Evolutionary conservation across 2,888 invertebrate species (phyloP), one percentile per base, ranked within the genome.

Genomic region (Catocala sponsa): DNA sequence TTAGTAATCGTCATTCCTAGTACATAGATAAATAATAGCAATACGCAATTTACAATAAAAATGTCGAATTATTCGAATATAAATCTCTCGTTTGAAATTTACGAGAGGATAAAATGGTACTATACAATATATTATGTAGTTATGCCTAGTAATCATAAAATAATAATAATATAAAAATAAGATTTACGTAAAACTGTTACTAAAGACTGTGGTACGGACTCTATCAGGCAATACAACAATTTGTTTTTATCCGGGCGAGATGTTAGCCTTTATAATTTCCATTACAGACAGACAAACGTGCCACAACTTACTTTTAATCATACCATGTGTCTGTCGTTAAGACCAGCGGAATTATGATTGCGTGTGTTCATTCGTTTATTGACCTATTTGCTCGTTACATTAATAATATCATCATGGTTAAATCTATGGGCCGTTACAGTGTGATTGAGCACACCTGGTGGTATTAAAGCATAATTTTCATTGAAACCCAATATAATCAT

Each of bases 361-460:
- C n/a, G 32, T 49, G 32, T 35, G 25, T 49, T 33, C 32, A 13
- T 49, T 49, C 32, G 47, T 49, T 49, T n/a, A 32, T 49, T 49
- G n/a, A 47, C 35, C 35, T 46, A 6, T 46, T 46, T 46, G 13
- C 46, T 47, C 4, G 47, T 47, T 13, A 47, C 47, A 15, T 32
- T 47, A 47, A 47, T 47, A 15, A 47, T 47, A 47, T 15, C 15
- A 15, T 25, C 25, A 15, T 15, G 15, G 47, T 47, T 47, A 47
- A 47, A 47, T 47, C 25, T 25, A 47, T 15, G 6, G 15, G 12
- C 44, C 0, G 47, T 15, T 2, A 47, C 5, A 13, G 25, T 15
- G 15, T 47, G 25, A 47, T 47, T 47, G 47, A 47, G 25, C 13
- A 10, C 47, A 47, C 47, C 25, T 25, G 47, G 10, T 25, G 25